phyloP scores from a whole-genome alignment of 2,888 invertebrate genomes.

The Eudemis profundana region DNA sequence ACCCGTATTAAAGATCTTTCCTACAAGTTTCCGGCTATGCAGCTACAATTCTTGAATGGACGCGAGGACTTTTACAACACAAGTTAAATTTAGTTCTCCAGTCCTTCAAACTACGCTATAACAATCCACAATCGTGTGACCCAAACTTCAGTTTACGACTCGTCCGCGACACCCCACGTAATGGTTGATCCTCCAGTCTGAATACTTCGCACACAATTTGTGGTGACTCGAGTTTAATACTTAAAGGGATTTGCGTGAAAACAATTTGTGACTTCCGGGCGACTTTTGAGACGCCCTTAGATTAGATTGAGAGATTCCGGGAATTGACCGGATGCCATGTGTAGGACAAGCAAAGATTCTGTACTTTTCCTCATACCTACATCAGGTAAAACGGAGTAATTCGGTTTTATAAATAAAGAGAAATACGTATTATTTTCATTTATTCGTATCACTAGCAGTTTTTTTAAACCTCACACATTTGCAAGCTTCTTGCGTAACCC shows the following conservation, averaged over 20 bases:
- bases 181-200: conserved; percentile 21
- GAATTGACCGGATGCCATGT: background rate
- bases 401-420: too few species aligned
- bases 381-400: background rate
- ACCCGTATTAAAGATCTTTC: too few species aligned
- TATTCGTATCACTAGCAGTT: too few species aligned
- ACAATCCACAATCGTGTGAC: conserved; percentile 29
- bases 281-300: background rate
- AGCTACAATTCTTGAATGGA: background rate
- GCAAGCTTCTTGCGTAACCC: background rate
- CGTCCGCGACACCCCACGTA: background rate
- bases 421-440: too few species aligned
- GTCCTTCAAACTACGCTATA: conserved; percentile 33
- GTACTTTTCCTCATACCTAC: too few species aligned
- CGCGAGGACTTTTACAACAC: conserved; percentile 13
- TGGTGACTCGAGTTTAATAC: conserved; percentile 26
- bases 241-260: conserved; percentile 18
- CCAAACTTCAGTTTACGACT: conserved; percentile 29
- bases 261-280: conserved; percentile 19
- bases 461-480: background rate
- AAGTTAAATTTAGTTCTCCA: conserved; percentile 32
- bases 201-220: conserved; percentile 34
- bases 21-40: background rate
- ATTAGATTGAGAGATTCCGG: background rate
- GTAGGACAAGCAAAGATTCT: too few species aligned